These are phyloP conservation scores for Tetrao urogallus DNA, from an alignment of 2,113 vertebrate species.

Conservation along the genomic window DNA sequence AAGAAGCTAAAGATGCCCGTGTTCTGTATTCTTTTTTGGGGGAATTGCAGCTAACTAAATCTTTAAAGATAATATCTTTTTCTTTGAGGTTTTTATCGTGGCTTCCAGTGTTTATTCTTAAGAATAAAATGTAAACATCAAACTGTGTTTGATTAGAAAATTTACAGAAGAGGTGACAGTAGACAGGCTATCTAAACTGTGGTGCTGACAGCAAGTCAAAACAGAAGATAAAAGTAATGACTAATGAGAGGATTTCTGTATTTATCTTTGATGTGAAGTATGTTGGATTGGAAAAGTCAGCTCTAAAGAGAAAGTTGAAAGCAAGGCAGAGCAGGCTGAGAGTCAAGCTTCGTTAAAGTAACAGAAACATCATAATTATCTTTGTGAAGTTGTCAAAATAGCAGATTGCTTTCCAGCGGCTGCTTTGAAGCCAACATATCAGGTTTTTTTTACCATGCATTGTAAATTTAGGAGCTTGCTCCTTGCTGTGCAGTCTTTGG, in stretches of 20 bases:
- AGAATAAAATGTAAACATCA: slow-evolving; percentile 16
- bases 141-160: background rate
- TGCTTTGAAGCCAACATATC: background rate
- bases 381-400: slow-evolving; percentile 46
- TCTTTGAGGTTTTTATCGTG: background rate
- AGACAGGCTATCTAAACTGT: background rate
- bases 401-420: background rate
- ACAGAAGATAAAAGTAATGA: slow-evolving; percentile 26
- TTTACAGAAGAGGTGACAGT: background rate
- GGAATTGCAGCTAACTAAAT: background rate
- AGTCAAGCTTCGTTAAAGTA: slow-evolving; percentile 33
- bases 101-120: slow-evolving; percentile 7
- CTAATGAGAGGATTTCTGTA: background rate
- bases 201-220: slow-evolving; percentile 31
- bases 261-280: slow-evolving; percentile 43
- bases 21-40: background rate
- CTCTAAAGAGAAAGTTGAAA: slow-evolving; percentile 47
- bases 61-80: background rate
- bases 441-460: background rate
- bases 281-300: background rate
- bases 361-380: slow-evolving; percentile 23
- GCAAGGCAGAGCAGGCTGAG: slow-evolving; percentile 5
- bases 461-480: slow-evolving; percentile 1
- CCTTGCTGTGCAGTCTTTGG: background rate
- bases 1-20: background rate